Conservation (phyloP, 2,888 invertebrate species). For the Plebejus argus region DNA sequence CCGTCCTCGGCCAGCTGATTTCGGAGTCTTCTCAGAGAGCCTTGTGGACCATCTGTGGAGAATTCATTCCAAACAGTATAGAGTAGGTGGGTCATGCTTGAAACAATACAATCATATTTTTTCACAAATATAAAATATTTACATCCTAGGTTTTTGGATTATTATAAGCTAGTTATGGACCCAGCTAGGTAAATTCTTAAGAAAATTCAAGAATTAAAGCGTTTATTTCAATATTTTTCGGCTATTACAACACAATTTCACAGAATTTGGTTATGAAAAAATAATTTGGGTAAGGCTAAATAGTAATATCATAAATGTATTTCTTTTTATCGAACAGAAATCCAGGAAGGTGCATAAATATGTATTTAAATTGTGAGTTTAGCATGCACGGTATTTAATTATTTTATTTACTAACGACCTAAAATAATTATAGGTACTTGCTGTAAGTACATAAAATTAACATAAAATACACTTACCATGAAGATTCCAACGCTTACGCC, state of each 20-base stretch:
- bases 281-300: too few species aligned
- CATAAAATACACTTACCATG: constrained; percentile 79
- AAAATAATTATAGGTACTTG: constrained; percentile 29
- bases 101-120: constrained; percentile 40
- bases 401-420: background rate
- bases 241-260: background rate
- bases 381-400: background rate
- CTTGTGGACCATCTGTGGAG: constrained; percentile 83
- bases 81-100: constrained; percentile 8
- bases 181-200: background rate
- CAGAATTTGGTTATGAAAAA: background rate
- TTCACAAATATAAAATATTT: too few species aligned
- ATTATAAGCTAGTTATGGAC: background rate
- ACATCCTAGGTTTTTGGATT: background rate
- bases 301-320: background rate
- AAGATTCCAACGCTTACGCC: constrained; percentile 88
- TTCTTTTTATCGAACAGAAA: background rate
- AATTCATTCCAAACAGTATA: constrained; percentile 48
- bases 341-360: background rate
- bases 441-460: constrained; percentile 6
- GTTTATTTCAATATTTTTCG: background rate
- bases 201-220: background rate
- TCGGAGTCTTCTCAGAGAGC: constrained; percentile 82
- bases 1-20: constrained; percentile 93
- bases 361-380: background rate